Percentiles rank a stretch among this genome's conserved stretches.
Conservation (phyloP, 2,113 vertebrate species). For the Trinectes maculatus region DNA sequence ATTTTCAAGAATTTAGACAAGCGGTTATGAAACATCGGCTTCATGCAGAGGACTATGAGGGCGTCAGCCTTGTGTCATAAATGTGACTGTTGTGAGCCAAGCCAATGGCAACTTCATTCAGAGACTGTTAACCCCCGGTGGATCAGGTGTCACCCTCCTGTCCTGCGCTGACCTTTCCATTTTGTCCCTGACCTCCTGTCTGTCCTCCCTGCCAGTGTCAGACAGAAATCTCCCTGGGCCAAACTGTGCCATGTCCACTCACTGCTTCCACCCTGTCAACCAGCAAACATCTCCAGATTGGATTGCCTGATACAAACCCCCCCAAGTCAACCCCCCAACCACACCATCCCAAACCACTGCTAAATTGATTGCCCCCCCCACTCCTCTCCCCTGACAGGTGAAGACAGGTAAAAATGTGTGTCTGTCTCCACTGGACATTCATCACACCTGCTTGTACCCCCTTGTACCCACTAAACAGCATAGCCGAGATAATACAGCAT, state of each 20-base stretch:
- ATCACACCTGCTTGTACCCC: constrained; percentile 63
- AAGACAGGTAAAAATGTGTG: constrained; percentile 62
- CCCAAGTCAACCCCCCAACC: background rate
- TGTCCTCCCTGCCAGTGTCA: constrained; percentile 46
- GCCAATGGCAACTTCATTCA: constrained; percentile 26
- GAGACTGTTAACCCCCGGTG: constrained; percentile 62
- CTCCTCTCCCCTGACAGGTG: constrained; percentile 37
- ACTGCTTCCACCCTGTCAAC: constrained; percentile 67
- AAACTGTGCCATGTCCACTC: constrained; percentile 64
- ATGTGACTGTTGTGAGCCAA: constrained; percentile 24
- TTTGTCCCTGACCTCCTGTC: constrained; percentile 59
- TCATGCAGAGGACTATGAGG: background rate
- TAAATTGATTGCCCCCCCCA: background rate
- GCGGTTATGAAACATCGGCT: too few relatives aligned
- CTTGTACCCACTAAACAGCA: constrained; percentile 51
- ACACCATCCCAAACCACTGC: too few relatives aligned
- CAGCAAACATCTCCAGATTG: constrained; percentile 69
- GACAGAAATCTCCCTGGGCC: constrained; percentile 68
- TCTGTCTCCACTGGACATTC: constrained; percentile 51
- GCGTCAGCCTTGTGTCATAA: constrained; percentile 24
- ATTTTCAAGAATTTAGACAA: too few relatives aligned
- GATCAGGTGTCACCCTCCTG: constrained; percentile 68
- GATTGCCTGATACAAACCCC: constrained; percentile 45
- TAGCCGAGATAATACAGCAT: constrained; percentile 65
- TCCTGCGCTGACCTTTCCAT: constrained; percentile 64